Evolutionary conservation across 2,888 invertebrate species (phyloP), one percentile per base, ranked within the genome.

Genomic region (Selenia dentaria): DNA sequence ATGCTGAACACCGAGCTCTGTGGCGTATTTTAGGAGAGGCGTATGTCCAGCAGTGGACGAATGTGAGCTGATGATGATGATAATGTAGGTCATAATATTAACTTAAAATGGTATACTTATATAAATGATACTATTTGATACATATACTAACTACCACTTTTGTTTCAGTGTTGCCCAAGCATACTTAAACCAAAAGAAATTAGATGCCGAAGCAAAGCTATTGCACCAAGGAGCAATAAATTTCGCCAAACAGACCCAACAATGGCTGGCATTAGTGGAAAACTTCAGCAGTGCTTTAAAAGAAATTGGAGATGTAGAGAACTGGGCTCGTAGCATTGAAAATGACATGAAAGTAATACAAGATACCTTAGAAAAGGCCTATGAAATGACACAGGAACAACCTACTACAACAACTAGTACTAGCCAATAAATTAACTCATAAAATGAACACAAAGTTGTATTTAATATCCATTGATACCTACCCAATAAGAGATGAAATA

Each of bases 291-390:
- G 96, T 70, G 95, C 96, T 0, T 86, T 97, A 1, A 96, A 99
- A 92, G 99, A 99, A 91, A 94, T 99, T 40, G 99, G 99, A 0
- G 99, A 99, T 91, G 98, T 99, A 0, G 98, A 99, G 78, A 99
- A 98, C 79, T 99, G 99, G 99, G 97, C 99, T 0, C 94, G 96
- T 57, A 98, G 97, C 58, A 99, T 99, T 65, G 99, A 99, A 83
- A 95, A 94, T 50, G 99, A 99, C 78, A 97, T 99, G 95, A 94
- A 96, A 72, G 95, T 96, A 1, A 95, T 99, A 56, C 95, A 97
- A 4, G 95, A 95, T 60, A 97, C 98, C 11, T 91, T 99, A 53
- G 98, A 99, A 86, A 94, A 96, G 79, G 98, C 98, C 6, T 98
- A 99, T 78, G 97, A 96, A 92, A 95, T 91, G 14, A 92, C 94